Base-by-base conservation (phyloP, 2,888 invertebrate species). In the Noctua janthina region DNA sequence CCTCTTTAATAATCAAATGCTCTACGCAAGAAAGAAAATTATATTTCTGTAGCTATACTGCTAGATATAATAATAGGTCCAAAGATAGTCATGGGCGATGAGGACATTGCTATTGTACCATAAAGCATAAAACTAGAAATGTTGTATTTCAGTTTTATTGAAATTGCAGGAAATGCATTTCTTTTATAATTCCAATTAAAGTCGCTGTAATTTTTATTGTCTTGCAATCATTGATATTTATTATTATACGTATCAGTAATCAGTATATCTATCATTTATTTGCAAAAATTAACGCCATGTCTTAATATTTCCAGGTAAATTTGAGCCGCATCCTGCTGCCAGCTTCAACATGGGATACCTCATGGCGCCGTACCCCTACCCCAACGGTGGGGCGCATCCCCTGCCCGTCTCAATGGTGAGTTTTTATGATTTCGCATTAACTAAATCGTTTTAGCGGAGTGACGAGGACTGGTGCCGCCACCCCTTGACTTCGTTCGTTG, bases 291-390 rank as follows among this genome's bases (percentile, higher is more conserved):
- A 43, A 76, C 13, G 8, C n/a, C n/a, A 51, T 67, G 23, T 51
- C 10, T 73, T 76, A 66, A 78, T 79, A 79, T 92, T 96, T 97
- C 62, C 97, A 98, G 98, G 98, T 97, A 98, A 98, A 97, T 98
- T 98, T 96, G 98, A 98, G 94, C 98, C 98, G 85, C 98, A 98
- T 93, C 98, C 98, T 86, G 98, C 98, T 94, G 98, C 98, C 91
- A 98, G 98, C 89, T 99, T 99, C 97, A 99, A 99, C 97, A 99
- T 99, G 98, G 99, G 99, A 93, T 99, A 99, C 97, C 98, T 99
- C 95, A 98, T 99, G 96, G 98, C 99, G 88, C 99, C 99, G 82
- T 99, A 99, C 96, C 98, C 98, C 90, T 99, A 99, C 97, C 98
- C 99, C 95, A 99, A 99, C 95, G 99, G 99, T 93, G 98, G 98